A percentile compares a stretch with the other conserved stretches of the same genome.
These are phyloP conservation scores for Lucilia sericata DNA, from an alignment of 1,140 invertebrate genomes.

Conservation along the genomic window DNA sequence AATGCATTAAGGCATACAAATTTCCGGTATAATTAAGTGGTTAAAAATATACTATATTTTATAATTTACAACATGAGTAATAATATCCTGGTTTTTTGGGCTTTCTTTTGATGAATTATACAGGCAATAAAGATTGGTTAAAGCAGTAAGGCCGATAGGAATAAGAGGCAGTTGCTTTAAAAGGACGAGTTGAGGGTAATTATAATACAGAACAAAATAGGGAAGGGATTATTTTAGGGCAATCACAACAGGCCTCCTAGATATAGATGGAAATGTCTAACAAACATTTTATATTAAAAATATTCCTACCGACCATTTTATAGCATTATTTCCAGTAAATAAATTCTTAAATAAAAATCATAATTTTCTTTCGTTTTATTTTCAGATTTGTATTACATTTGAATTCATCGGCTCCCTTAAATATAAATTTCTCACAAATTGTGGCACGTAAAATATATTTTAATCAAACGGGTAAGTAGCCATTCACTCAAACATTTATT, in stretches of 20 bases:
- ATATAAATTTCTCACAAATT: constrained; percentile 61
- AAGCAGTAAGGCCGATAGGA: too few species aligned
- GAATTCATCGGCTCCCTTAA: constrained; percentile 62
- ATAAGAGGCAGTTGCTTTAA: too few species aligned
- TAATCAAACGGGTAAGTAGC: constrained; percentile 64
- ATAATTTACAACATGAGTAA: not conserved
- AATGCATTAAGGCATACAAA: not conserved
- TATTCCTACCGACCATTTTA: not conserved
- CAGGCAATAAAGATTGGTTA: too few species aligned
- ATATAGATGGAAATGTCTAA: too few species aligned
- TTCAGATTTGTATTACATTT: constrained; percentile 63
- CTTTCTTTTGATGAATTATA: not conserved
- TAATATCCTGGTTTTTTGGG: not conserved
- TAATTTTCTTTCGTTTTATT: constrained; percentile 38
- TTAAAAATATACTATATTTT: not conserved
- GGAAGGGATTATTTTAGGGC: too few species aligned
- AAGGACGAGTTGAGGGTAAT: too few species aligned
- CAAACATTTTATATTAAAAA: too few species aligned
- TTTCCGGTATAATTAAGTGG: not conserved
- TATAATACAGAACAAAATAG: too few species aligned
- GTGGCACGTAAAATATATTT: constrained; percentile 64
- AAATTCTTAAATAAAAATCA: not conserved
- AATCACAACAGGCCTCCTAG: too few species aligned
- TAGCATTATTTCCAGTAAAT: not conserved
- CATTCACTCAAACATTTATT: not conserved